Conservation (phyloP, 2,888 invertebrate genomes). For the Leptinotarsa juncta region DNA sequence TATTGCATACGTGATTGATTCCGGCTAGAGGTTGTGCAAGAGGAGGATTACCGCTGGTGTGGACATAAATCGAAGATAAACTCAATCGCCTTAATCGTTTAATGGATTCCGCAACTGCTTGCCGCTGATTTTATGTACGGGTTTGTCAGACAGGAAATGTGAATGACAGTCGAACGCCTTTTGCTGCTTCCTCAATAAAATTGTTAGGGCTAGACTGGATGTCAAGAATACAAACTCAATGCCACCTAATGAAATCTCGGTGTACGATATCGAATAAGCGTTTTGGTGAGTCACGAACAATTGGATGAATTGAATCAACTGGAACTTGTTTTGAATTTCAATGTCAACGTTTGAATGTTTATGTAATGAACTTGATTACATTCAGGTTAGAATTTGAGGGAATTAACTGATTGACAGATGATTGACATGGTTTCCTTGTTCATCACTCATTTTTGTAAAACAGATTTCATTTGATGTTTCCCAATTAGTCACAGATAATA, state of each 20-base stretch:
- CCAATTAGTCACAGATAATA: no score
- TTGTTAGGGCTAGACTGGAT: neutral
- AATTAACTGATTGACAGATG: no score
- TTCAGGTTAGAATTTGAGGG: no score
- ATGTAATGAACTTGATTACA: no score
- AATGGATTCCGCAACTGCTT: constrained; percentile 58
- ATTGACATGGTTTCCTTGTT: no score
- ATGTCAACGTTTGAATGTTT: no score
- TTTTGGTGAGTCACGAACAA: no score
- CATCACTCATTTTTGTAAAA: no score
- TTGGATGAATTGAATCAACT: no score
- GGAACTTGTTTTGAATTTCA: no score
- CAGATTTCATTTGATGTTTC: no score
- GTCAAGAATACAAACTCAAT: neutral
- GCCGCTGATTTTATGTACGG: constrained; percentile 51
- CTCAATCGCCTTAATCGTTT: constrained; percentile 58
- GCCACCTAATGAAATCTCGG: neutral
- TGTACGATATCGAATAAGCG: neutral
- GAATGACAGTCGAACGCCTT: constrained; percentile 4
- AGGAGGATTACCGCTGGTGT: constrained; percentile 57
- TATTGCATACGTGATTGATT: constrained; percentile 65
- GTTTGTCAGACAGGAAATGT: constrained; percentile 36
- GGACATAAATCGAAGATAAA: constrained; percentile 60
- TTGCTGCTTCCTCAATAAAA: constrained; percentile 18
- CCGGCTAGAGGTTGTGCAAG: constrained; percentile 51